A percentile compares a stretch with the other conserved stretches of the same genome.
Conservation (phyloP, 2,113 vertebrate species). For the Anthoscopus minutus region DNA sequence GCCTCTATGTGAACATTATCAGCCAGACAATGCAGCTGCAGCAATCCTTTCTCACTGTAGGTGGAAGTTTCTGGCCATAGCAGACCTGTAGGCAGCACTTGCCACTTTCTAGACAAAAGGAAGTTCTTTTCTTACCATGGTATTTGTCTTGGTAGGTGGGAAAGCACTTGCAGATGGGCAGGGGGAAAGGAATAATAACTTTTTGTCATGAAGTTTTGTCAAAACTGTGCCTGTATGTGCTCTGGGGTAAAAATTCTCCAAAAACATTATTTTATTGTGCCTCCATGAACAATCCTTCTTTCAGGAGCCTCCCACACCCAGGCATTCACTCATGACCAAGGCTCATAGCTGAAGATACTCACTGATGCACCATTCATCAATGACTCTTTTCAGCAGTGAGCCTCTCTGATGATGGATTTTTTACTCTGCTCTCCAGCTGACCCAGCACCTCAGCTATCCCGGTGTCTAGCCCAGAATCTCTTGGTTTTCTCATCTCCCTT, state of each 20-base stretch:
- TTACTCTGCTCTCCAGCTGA: not conserved
- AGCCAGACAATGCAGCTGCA: not conserved
- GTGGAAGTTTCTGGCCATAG: not conserved
- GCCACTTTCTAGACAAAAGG: not conserved
- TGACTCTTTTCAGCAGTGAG: not conserved
- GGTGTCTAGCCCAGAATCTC: not conserved
- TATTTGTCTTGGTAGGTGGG: conserved; percentile 4
- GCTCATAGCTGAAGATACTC: not conserved
- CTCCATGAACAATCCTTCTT: not conserved
- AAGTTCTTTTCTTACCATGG: not conserved
- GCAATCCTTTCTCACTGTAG: not conserved
- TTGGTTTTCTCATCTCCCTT: conserved; percentile 21
- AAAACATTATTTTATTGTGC: conserved; percentile 10
- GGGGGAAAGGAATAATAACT: not conserved
- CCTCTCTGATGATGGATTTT: not conserved
- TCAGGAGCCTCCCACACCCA: not conserved
- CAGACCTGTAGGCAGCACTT: not conserved
- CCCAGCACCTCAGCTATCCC: not conserved
- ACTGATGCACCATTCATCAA: not conserved
- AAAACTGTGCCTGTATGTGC: not conserved
- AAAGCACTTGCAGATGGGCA: not conserved
- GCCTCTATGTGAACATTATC: not conserved
- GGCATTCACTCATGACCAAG: not conserved
- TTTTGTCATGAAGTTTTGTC: not conserved
- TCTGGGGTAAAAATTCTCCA: not conserved